A percentile compares a stretch with the other conserved stretches of the same genome.
These are phyloP conservation scores for Aspidiotus rigidus DNA, from an alignment of 2,888 invertebrate species.

Conservation along the genomic window DNA sequence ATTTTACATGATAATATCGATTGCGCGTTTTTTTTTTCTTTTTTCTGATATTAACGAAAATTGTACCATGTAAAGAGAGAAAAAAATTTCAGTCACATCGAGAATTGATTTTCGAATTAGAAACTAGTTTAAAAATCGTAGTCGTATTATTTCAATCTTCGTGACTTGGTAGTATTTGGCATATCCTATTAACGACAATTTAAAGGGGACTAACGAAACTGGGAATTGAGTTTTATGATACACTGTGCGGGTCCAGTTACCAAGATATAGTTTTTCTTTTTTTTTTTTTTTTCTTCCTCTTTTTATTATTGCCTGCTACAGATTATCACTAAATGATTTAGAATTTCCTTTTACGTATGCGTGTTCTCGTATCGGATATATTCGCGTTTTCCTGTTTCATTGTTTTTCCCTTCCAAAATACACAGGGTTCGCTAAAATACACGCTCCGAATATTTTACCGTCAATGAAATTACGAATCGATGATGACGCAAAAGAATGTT, in stretches of 20 bases:
- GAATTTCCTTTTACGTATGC: too few relatives aligned
- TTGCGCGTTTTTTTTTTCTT: neutral
- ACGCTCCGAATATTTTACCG: neutral
- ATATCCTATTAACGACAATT: neutral
- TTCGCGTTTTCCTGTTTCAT: neutral
- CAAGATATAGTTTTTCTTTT: conserved; percentile 10
- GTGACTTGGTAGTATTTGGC: too few relatives aligned
- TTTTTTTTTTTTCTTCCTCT: too few relatives aligned
- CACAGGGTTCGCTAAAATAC: conserved; percentile 1
- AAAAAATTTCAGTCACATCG: too few relatives aligned
- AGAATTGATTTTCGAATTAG: too few relatives aligned
- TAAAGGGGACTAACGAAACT: neutral
- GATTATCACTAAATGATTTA: neutral
- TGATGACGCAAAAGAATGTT: too few relatives aligned
- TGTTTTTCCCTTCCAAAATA: neutral
- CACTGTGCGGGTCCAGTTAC: conserved; percentile 33
- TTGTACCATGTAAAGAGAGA: too few relatives aligned
- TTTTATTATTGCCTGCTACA: conserved; percentile 25
- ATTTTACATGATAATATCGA: neutral
- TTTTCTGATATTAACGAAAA: neutral
- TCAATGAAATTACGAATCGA: too few relatives aligned
- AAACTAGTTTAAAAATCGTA: too few relatives aligned
- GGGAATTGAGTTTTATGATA: conserved; percentile 9
- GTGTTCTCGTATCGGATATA: neutral
- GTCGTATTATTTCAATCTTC: too few relatives aligned